Base-by-base conservation (phyloP, 2,797 vertebrate genomes). In the Limnodromus scolopaceus region DNA sequence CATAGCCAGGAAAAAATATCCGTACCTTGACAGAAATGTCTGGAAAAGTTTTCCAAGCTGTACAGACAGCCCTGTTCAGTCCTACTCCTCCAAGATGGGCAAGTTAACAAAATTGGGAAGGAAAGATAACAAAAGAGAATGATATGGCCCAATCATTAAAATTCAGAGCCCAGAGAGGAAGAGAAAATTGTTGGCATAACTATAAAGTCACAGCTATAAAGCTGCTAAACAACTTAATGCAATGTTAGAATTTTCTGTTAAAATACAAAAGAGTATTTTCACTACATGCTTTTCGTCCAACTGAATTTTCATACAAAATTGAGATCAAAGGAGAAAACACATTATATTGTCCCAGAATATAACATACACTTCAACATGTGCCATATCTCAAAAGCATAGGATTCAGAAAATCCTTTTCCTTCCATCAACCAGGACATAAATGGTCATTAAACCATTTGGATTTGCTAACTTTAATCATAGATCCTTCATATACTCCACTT, bases 11-110 rank as follows among this genome's bases (percentile, higher is more conserved):
- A 18, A 16, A 30, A 64, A 64, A 6, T 1, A 20, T 0, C n/a
- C 15, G 5, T 3, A 36, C 43, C 53, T 17, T 0, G 10, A 25
- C 1, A 36, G 68, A 51, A 69, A 49, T 46, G 60, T 25, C 39
- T 24, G 30, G 57, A 64, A 77, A 77, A n/a, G 39, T 11, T 24
- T 1, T 11, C 66, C 36, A 24, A 23, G 58, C 48, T 36, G 28
- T 34, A 24, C 36, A 30, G 38, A 16, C 24, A 71, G 22, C 8
- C 48, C 58, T 15, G 36, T 12, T 69, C 16, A 36, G 32, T 38
- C 13, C 60, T 18, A 3, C 23, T 17, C 3, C 54, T 57, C 71
- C 68, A 9, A 13, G n/a, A 41, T 0, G 2, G 10, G 25, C 1
- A 1, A 16, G 13, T 9, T 11, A 28, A 1, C 48, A n/a, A 18